Evolutionary conservation across 2,113 vertebrate genomes (phyloP), one percentile per base, ranked within the genome.

Genomic region (Halichoeres trimaculatus): DNA sequence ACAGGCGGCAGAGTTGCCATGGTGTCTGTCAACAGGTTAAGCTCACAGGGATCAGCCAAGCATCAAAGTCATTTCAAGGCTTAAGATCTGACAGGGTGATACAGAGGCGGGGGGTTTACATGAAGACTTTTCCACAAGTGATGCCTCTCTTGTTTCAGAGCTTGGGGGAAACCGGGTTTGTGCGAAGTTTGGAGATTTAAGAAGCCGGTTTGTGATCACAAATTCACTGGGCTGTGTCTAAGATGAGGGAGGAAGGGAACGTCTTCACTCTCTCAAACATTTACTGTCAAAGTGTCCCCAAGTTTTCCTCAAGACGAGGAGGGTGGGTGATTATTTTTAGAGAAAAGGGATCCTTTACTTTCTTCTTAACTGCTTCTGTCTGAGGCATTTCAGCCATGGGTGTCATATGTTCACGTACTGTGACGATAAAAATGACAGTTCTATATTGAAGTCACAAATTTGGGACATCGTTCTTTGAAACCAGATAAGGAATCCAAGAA

Each of bases 41-140:
- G 73, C 76, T 78, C 0, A 35, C 48, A 36, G 74, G 53, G 67
- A 82, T 74, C 56, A 81, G 72, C 41, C 74, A 19, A 77, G 77
- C 81, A 81, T 86, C 76, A 69, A 81, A 85, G 86, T 83, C 63
- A 81, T 88, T 82, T 70, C 57, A 55, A 67, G 5, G 83, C 80
- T 71, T 84, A 75, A 64, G 75, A 69, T 84, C 53, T 35, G 47
- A 54, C 30, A 0, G 64, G 30, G 48, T 57, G 68, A 79, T 70
- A 17, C 24, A 1, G 57, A 8, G 2, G 54, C 40, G 35, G 67
- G 74, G 45, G n/a, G 53, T 4, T 12, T 17, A 59, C 59, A 81
- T 2, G 30, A 14, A 57, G 72, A 74, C 61, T 36, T 80, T 58
- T 71, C 40, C 35, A 45, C 20, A 7, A 56, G 54, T 66, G 48